Evolutionary conservation across 2,113 vertebrate genomes (phyloP).

Genomic region (Nannobrachium achirus): DNA sequence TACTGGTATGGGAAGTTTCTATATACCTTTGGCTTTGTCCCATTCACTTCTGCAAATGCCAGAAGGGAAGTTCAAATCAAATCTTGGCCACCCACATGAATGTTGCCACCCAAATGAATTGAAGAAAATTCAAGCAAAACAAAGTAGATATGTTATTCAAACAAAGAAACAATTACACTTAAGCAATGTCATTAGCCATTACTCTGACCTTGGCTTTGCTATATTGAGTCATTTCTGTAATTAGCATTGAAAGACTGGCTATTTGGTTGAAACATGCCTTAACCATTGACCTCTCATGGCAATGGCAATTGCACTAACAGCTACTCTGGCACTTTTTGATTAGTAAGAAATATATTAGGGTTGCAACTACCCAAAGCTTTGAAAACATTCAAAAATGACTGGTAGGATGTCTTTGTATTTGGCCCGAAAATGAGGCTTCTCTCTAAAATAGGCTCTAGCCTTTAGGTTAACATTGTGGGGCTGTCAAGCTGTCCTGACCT

Average conservation of each 20-base stretch:
- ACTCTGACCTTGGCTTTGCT: conserved; percentile 9
- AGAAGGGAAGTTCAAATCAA: neutral
- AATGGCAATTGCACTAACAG: too few relatives aligned
- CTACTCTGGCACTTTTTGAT: too few relatives aligned
- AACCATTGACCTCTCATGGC: too few relatives aligned
- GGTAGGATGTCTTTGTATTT: neutral
- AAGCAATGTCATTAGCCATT: neutral
- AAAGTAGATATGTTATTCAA: conserved; percentile 32
- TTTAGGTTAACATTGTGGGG: conserved; percentile 24
- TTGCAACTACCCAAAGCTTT: too few relatives aligned
- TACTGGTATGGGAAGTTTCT: too few relatives aligned
- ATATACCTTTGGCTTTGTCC: neutral
- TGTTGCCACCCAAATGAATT: conserved; percentile 7
- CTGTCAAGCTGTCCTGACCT: conserved; percentile 53
- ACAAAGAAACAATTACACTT: conserved; percentile 7
- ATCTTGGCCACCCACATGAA: neutral
- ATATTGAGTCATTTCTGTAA: neutral
- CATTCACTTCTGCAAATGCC: neutral
- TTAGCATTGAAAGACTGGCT: neutral
- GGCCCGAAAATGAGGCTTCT: neutral
- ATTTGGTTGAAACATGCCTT: too few relatives aligned
- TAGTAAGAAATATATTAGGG: too few relatives aligned
- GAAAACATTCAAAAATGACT: neutral
- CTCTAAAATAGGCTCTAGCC: conserved; percentile 33
- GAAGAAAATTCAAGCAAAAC: conserved; percentile 21